A percentile compares a stretch with the other conserved stretches of the same genome.
Evolutionary conservation across 2,888 invertebrate species (phyloP).

Genomic region (Xylophagus ater): DNA sequence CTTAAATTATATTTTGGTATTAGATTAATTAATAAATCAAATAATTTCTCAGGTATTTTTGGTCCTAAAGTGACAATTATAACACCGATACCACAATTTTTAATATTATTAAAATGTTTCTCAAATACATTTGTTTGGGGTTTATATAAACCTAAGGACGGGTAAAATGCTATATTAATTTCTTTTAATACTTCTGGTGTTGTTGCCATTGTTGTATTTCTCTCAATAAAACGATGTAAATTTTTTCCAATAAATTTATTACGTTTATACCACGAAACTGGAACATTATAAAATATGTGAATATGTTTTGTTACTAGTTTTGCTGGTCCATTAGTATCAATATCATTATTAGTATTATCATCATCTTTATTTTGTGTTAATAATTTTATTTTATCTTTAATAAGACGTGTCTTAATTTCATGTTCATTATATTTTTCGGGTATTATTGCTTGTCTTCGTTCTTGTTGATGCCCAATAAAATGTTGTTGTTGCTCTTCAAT

Average conservation of each 20-base stretch:
- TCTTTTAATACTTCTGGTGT: slow-evolving; percentile 20
- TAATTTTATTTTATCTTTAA: slow-evolving; percentile 33
- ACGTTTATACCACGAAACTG: slow-evolving; percentile 33
- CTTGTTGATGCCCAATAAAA: slow-evolving; percentile 22
- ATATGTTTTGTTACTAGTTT: slow-evolving; percentile 29
- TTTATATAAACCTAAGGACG: slow-evolving; percentile 32
- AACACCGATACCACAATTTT: slow-evolving; percentile 48
- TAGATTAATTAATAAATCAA: slow-evolving; percentile 34
- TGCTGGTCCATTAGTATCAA: slow-evolving; percentile 14
- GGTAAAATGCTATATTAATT: slow-evolving; percentile 35
- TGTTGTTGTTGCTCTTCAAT: slow-evolving; percentile 20
- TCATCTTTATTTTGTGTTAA: slow-evolving; percentile 25
- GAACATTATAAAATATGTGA: slow-evolving; percentile 37
- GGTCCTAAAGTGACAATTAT: slow-evolving; percentile 47
- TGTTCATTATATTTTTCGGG: slow-evolving; percentile 39
- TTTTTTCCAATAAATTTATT: neutral
- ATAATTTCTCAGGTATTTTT: slow-evolving; percentile 36
- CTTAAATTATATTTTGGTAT: slow-evolving; percentile 42
- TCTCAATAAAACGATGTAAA: neutral
- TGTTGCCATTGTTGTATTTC: neutral
- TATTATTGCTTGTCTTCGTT: slow-evolving; percentile 31
- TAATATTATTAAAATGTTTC: slow-evolving; percentile 49
- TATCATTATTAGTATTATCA: too few species aligned
- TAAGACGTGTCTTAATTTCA: slow-evolving; percentile 33
- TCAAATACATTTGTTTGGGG: slow-evolving; percentile 38